phyloP scores from a whole-genome alignment of 2,888 invertebrate genomes.

The Cistogaster globosa region DNA sequence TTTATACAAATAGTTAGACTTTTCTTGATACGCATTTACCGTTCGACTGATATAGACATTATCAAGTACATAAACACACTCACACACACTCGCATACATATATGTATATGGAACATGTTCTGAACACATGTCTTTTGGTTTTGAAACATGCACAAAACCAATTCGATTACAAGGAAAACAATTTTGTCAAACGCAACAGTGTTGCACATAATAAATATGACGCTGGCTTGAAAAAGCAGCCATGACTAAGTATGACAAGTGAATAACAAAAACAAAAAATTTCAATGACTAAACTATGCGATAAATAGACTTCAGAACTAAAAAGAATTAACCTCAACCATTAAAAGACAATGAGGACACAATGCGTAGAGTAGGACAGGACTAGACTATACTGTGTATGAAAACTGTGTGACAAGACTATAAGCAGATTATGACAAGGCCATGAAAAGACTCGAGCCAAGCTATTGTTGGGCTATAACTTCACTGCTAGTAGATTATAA shows the following conservation, averaged over 20 bases:
- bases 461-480: no score
- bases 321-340: no score
- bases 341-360: no score
- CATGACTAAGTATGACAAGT: background rate
- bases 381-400: no score
- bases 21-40: conserved; percentile 30
- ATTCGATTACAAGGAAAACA: conserved; percentile 37
- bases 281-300: no score
- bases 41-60: conserved; percentile 27
- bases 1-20: background rate
- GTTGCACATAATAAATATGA: background rate
- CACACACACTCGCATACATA: background rate
- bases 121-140: conserved; percentile 44
- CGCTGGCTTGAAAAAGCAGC: background rate
- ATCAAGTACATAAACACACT: background rate
- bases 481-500: no score
- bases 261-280: no score
- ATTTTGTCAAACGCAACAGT: background rate
- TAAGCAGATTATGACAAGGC: no score
- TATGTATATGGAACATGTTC: conserved; percentile 6
- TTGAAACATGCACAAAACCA: conserved; percentile 39
- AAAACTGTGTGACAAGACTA: no score
- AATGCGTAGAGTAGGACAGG: no score
- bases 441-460: no score
- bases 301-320: no score